Base-by-base conservation (phyloP, 2,113 vertebrate genomes). In the Ceratotherium simum region DNA sequence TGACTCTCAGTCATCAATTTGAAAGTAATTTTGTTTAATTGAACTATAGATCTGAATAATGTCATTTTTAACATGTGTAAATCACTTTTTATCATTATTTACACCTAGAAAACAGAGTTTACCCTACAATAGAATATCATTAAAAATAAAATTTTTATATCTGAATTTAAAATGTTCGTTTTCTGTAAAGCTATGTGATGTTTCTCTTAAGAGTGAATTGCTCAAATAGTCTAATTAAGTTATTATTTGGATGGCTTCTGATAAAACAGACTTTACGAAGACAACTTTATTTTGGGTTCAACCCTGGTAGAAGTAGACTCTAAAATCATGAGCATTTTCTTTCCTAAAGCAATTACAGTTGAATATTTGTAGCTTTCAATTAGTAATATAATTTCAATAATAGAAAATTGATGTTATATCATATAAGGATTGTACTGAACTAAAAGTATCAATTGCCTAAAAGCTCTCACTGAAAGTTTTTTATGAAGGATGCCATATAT, bases 401-500 rank as follows among this genome's bases (percentile, higher is more conserved):
- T 39, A 96, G n/a, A 83, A 96, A 95, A 80, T 81, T 83, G 72
- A 73, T 79, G 20, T 60, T 93, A 86, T 82, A 86, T 48, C 91
- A 86, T 82, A 86, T 48, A 84, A 90, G 58, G 18, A 76, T 69
- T 93, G 16, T 76, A 76, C 73, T 85, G 42, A 96, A 90, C n/a
- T 95, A 69, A 83, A 96, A 94, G 64, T 95, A 88, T 12, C 76
- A 92, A 85, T 64, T 95, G 13, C 69, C 69, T 94, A 93, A 91
- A 51, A 96, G 90, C 36, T 84, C 29, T 94, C 78, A 27, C 91
- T 80, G 51, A 60, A 92, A 92, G 16, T 65, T 90, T 88, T 87
- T 82, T 29, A 96, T 42, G 70, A 93, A 97, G 31, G n/a, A 93
- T 87, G n/a, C 56, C 70, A 64, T 72, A 89, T 97, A 86, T 84